Evolutionary conservation across 2,888 invertebrate species (phyloP), one percentile per base, ranked within the genome.

Genomic region (Lamellibrachia satsuma): DNA sequence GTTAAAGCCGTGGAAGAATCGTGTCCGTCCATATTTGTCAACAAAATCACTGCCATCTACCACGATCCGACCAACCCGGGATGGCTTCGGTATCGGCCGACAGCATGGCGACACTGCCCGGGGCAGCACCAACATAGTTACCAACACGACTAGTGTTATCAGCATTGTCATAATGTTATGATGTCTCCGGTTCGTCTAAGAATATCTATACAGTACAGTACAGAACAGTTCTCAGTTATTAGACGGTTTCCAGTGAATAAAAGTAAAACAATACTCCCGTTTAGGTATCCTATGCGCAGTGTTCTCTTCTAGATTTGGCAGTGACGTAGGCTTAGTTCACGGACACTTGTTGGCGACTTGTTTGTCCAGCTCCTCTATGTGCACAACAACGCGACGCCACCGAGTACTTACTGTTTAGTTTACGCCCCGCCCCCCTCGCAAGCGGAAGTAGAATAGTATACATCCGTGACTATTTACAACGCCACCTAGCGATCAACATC

Each of bases 1-100:
- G 92, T 95, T 95, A 75, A 95, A 94, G 4, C 95, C 95, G 92
- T 95, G 95, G 92, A 95, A 95, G 39, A 95, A 92, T 90, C 94
- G n/a, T 39, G 94, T 93, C 91, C 95, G 60, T n/a, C 94, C 94
- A 51, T 91, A 60, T 52, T 93, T 57, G 92, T 95, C 95, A 7
- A 94, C 93, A 92, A 95, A 93, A 93, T 93, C 94, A 8, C 92
- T 92, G 55, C 92, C 52, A 6, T 75, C 22, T 75, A 75, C n/a
- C 15, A 6, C 22, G 75, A 75, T 75, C 22, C 75, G 75, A 75
- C 75, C 75, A 75, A 75, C 75, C n/a, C 75, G 75, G 15, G 22
- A n/a, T 75, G 22, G n/a, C 75, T 75, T 75, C 75, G 75, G 75
- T 75, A 75, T 75, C 22, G 75, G 22, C 91, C 91, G 90, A 75